Base-by-base conservation (phyloP, 2,797 vertebrate genomes). In the Thalassophryne amazonica region DNA sequence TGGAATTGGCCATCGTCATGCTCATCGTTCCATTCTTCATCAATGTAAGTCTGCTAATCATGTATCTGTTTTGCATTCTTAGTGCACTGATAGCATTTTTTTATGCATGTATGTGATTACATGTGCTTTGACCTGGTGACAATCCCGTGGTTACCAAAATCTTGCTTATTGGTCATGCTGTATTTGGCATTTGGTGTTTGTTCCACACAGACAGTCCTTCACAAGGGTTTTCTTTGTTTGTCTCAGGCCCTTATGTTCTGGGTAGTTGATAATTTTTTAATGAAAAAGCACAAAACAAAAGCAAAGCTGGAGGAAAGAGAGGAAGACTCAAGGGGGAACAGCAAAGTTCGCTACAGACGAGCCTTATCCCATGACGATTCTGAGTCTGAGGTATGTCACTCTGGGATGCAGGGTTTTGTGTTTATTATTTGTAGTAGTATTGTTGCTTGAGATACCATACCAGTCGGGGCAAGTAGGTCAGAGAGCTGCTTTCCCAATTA, bases 161-260 rank as follows among this genome's bases (percentile, higher is more conserved):
- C 16, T 23, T 12, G 2, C 4, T 6, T 33, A 8, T 35, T 28
- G n/a, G 54, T 36, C 3, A 25, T 15, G n/a, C n/a, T n/a, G n/a
- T n/a, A n/a, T n/a, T n/a, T n/a, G n/a, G n/a, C n/a, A n/a, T n/a
- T n/a, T 3, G 25, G 4, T 36, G 1, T 33, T 11, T 15, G 13
- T 52, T 29, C 7, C 8, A 3, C 1, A 1, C 16, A 1, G 12
- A 6, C 12, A 39, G n/a, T n/a, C n/a, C n/a, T n/a, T n/a, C n/a
- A n/a, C n/a, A n/a, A n/a, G n/a, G n/a, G n/a, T n/a, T n/a, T n/a
- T n/a, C n/a, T n/a, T n/a, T n/a, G n/a, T n/a, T n/a, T n/a, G n/a
- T n/a, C n/a, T n/a, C n/a, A 99, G 97, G 94, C 96, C 2, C 89
- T 99, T 45, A 99, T 98, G 95, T 98, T 99, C 84, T 99, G 97